Evolutionary conservation across 2,113 vertebrate species (phyloP), one percentile per base, ranked within the genome.

Genomic region (Ranitomeya variabilis): DNA sequence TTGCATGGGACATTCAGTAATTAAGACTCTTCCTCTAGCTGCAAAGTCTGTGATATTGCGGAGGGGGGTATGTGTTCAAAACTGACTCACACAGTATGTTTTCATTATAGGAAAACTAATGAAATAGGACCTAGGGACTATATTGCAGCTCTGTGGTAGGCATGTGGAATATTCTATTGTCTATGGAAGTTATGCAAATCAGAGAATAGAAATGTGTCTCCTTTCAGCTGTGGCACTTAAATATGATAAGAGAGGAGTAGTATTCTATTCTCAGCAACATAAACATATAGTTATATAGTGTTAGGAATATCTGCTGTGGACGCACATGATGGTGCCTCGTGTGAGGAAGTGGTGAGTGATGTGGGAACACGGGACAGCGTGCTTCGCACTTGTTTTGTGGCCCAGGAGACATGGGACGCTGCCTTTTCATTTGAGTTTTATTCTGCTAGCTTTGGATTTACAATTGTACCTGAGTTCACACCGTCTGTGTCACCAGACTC

Each of bases 1-100:
- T 87, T 80, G 60, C 76, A 80, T 69, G 86, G 86, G 62, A 86
- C 85, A 79, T 59, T 67, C 45, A 69, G 62, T 80, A 80, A 87
- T 87, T 87, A 87, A 87, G 76, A 87, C 77, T 86, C 85, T 87
- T 80, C 51, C 51, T 79, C 77, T 80, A 51, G 23, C 85, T 66
- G 59, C 74, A 79, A 66, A 79, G n/a, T 52, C 54, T 45, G 85
- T 66, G 60, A 69, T 87, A 80, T 87, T 80, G 77, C 57, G 54
- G 62, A 80, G 76, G 77, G 77, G 76, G 77, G 77, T 18, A 18
- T 80, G 60, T 16, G 37, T 79, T 66, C 3, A 67, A 69, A 80
- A 80, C 21, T 26, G 45, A 13, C 77, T 67, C 62, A 57, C 77
- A 31, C 77, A 69, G 74, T 59, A 54, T 69, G 77, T 80, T 69